These are phyloP conservation scores for Holotrichia oblita DNA, from an alignment of 1,140 invertebrate genomes.

Conservation along the genomic window DNA sequence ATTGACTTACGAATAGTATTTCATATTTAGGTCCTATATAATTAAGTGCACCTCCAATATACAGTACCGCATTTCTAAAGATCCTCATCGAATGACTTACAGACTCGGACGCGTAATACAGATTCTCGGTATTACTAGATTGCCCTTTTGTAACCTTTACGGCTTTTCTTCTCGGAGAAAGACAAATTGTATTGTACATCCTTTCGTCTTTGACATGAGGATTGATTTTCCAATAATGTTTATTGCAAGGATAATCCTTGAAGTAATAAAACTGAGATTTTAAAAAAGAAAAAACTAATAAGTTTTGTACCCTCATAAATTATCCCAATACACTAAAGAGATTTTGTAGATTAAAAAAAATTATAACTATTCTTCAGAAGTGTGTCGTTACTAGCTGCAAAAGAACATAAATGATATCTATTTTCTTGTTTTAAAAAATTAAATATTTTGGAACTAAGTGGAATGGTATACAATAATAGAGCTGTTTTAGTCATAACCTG, in stretches of 20 bases:
- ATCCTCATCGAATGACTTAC: background rate
- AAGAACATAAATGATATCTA: background rate
- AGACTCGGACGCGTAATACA: slow-evolving; percentile 23
- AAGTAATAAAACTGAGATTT: slow-evolving; percentile 19
- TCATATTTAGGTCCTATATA: slow-evolving; percentile 33
- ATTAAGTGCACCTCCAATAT: slow-evolving; percentile 38
- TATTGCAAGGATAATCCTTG: background rate
- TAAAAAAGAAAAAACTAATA: slow-evolving; percentile 18
- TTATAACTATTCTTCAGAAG: too few species aligned
- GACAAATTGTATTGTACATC: slow-evolving; percentile 36
- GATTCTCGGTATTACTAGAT: slow-evolving; percentile 26
- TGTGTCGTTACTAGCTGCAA: background rate
- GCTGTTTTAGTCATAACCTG: too few species aligned
- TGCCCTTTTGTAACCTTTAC: slow-evolving; percentile 6
- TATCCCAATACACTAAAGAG: background rate
- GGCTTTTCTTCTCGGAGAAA: slow-evolving; percentile 9
- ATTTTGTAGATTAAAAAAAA: too few species aligned
- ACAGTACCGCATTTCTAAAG: slow-evolving; percentile 5
- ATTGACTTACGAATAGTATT: slow-evolving; percentile 38
- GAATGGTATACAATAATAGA: too few species aligned
- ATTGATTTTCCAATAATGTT: background rate
- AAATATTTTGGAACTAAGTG: too few species aligned
- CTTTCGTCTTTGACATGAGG: slow-evolving; percentile 25
- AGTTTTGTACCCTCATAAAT: background rate
- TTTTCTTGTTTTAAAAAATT: too few species aligned